Conservation (phyloP, 2,797 vertebrate species). For the Tangara arthus region DNA sequence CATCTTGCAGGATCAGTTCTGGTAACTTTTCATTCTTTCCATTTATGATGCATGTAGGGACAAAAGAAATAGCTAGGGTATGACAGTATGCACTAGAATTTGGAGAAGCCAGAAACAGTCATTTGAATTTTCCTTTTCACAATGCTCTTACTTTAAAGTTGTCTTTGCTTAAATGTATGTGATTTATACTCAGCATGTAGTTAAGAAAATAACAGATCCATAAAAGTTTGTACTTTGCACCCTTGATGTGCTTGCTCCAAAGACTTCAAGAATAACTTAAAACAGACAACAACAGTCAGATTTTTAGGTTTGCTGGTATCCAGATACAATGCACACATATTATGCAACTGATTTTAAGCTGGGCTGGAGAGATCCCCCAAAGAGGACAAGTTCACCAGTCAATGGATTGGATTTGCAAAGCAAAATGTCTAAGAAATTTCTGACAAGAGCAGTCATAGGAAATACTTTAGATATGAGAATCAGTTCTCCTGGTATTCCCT, state of each 20-base stretch:
- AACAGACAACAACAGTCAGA: neutral
- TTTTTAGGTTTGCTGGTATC: neutral
- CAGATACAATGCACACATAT: neutral
- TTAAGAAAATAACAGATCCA: neutral
- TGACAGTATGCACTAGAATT: neutral
- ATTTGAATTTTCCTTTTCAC: neutral
- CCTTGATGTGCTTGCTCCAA: neutral
- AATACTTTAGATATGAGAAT: constrained; percentile 34
- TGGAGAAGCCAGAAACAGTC: neutral
- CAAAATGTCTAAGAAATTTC: constrained; percentile 23
- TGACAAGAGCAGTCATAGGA: constrained; percentile 36
- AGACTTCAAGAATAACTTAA: neutral
- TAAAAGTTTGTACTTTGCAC: neutral
- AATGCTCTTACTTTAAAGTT: neutral
- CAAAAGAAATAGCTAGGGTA: neutral
- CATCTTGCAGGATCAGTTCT: neutral
- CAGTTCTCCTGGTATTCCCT: constrained; percentile 58
- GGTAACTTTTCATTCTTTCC: neutral
- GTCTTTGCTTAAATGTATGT: neutral
- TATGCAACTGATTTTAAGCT: neutral
- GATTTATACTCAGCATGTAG: neutral
- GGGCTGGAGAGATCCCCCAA: neutral
- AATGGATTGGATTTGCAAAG: neutral
- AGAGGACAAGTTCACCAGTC: neutral
- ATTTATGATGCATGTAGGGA: neutral